phyloP scores from a whole-genome alignment of 2,113 vertebrate genomes.

The Chauna torquata region DNA sequence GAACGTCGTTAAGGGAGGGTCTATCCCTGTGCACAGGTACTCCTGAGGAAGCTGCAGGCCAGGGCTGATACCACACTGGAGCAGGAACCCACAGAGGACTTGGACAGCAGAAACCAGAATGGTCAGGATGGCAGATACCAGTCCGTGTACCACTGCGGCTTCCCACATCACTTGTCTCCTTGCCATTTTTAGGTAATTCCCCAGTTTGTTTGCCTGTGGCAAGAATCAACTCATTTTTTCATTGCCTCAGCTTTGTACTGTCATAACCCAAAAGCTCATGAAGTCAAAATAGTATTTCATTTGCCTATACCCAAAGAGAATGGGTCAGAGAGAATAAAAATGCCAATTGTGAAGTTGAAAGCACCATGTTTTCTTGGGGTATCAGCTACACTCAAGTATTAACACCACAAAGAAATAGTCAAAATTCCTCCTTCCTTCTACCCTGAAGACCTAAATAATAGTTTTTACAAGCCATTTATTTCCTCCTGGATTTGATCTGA shows the following conservation, averaged over 20 bases:
- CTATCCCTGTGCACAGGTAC: background rate
- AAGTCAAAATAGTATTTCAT: background rate
- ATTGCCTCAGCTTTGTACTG: background rate
- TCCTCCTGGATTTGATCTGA: background rate
- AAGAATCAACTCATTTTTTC: background rate
- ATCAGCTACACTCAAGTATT: background rate
- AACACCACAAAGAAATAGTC: background rate
- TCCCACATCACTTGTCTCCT: rapidly evolving
- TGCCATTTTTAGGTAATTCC: background rate
- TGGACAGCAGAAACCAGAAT: background rate
- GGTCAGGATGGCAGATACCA: background rate
- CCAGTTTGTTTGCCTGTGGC: background rate
- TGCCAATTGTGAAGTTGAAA: background rate
- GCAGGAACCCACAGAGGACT: background rate
- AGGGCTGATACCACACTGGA: background rate
- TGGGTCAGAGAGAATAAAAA: background rate
- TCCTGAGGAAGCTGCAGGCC: background rate
- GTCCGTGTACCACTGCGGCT: background rate
- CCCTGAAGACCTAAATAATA: background rate
- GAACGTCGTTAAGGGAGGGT: background rate
- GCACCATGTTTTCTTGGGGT: background rate
- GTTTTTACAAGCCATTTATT: background rate
- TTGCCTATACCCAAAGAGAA: background rate
- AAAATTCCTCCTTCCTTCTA: background rate
- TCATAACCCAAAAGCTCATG: background rate